phyloP scores from a whole-genome alignment of 2,797 vertebrate genomes.

The Smutsia gigantea region DNA sequence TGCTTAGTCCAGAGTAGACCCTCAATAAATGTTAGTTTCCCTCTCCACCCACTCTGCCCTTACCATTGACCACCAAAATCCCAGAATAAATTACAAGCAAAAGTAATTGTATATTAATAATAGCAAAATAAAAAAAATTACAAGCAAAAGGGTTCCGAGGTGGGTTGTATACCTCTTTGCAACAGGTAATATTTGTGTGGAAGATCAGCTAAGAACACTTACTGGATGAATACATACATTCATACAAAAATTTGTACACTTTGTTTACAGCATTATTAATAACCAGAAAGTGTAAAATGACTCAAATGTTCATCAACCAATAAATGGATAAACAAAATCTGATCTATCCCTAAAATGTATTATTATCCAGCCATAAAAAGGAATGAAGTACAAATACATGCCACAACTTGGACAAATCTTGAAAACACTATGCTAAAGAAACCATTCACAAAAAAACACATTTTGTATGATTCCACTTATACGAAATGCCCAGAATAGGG shows the following conservation, averaged over 20 bases:
- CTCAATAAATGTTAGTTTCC: neutral
- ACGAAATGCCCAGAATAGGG: neutral
- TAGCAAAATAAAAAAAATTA: neutral
- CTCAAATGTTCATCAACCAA: neutral
- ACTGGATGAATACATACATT: neutral
- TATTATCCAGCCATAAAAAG: slow-evolving; percentile 11
- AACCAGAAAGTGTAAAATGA: neutral
- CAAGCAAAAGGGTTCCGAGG: slow-evolving; percentile 12
- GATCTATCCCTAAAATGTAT: neutral
- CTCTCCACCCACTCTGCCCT: neutral
- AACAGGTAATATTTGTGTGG: neutral
- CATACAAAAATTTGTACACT: neutral
- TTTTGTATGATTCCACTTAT: neutral
- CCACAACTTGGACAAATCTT: neutral
- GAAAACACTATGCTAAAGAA: neutral
- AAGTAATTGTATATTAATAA: neutral
- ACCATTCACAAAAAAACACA: neutral
- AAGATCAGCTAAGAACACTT: slow-evolving; percentile 27
- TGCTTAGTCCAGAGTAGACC: neutral
- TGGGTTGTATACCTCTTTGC: neutral
- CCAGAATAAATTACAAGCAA: slow-evolving; percentile 25
- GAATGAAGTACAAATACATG: neutral
- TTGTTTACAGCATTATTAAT: neutral
- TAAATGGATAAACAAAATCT: neutral
- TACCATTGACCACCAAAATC: neutral